A percentile compares a stretch with the other conserved stretches of the same genome.
Evolutionary conservation across 2,113 vertebrate species (phyloP).

Genomic region (Psilopogon haemacephalus): DNA sequence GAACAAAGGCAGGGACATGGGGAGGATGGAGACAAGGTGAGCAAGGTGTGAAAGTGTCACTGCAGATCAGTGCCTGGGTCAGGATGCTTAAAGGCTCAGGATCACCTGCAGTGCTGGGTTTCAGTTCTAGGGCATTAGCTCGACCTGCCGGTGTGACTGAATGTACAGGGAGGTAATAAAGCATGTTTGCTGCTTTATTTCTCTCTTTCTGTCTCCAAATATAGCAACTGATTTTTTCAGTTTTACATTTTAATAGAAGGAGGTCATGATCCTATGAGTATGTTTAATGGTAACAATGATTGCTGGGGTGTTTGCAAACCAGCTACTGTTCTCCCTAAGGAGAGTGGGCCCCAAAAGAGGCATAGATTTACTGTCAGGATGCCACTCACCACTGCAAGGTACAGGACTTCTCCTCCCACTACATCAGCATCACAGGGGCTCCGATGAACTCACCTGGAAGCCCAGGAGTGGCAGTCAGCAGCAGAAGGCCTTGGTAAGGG

Average conservation of each 20-base stretch:
- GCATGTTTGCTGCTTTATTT: constrained; percentile 14
- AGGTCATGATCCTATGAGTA: constrained; percentile 14
- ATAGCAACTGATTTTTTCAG: constrained; percentile 12
- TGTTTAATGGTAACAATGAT: background rate
- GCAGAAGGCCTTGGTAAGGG: background rate
- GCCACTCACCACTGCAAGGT: background rate
- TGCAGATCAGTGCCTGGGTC: background rate
- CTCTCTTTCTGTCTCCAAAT: constrained; percentile 26
- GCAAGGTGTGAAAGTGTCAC: background rate
- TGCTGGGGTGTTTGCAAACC: constrained; percentile 28
- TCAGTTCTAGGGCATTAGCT: background rate
- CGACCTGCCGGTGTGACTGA: fast-evolving
- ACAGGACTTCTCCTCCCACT: background rate
- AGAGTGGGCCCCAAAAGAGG: background rate
- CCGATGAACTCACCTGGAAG: background rate
- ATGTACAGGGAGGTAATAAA: background rate
- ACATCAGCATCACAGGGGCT: background rate
- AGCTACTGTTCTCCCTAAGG: background rate
- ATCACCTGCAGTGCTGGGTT: background rate
- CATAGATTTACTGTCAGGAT: fast-evolving
- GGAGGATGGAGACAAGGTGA: background rate
- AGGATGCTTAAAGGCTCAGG: background rate
- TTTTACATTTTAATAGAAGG: constrained; percentile 38
- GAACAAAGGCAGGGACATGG: background rate
- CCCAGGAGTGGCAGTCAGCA: background rate